Base-by-base conservation (phyloP, 2,797 vertebrate species). In the Cryptoprocta ferox region DNA sequence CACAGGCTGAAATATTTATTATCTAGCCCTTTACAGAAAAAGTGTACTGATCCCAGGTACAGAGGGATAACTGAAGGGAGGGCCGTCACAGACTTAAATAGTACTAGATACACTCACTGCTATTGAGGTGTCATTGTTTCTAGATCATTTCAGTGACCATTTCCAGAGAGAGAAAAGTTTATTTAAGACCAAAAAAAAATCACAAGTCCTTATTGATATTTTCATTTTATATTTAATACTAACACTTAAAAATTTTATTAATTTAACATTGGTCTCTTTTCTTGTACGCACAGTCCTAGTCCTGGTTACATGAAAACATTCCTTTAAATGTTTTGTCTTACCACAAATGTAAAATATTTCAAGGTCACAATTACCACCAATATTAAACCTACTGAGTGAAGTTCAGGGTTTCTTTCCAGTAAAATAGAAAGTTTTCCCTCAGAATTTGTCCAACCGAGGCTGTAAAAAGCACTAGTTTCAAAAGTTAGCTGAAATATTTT, bases 161-260 rank as follows among this genome's bases (percentile, higher is more conserved):
- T 63, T 80, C 26, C 63, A 61, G 3, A 84, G 15, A 59, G 19
- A 83, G 39, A 85, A 53, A 90, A 42, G 11, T 13, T 48, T 45
- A 53, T 70, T 81, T 71, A 16, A 68, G 93, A 80, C 59, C n/a
- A 30, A 61, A 9, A 45, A 39, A 79, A 84, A 26, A 53, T n/a
- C 63, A 35, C 26, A 61, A 80, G 11, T 21, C 48, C 32, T 71
- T 50, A 82, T 24, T 87, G 63, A 68, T 70, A 56, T 80, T 94
- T 75, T 88, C 4, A 87, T 92, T 80, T 86, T 71, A 70, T 53
- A 90, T 82, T 71, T 94, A 91, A 48, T 65, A 81, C 59, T 79
- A 76, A 19, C 45, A 3, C 95, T 87, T 21, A 21, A 95, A 32
- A 18, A 3, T 39, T 66, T 50, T 68, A 30, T 68, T 4, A 68